Percentiles rank a stretch among this genome's conserved stretches.
phyloP scores from a whole-genome alignment of 1,140 invertebrate genomes.

The Ostrea edulis region DNA sequence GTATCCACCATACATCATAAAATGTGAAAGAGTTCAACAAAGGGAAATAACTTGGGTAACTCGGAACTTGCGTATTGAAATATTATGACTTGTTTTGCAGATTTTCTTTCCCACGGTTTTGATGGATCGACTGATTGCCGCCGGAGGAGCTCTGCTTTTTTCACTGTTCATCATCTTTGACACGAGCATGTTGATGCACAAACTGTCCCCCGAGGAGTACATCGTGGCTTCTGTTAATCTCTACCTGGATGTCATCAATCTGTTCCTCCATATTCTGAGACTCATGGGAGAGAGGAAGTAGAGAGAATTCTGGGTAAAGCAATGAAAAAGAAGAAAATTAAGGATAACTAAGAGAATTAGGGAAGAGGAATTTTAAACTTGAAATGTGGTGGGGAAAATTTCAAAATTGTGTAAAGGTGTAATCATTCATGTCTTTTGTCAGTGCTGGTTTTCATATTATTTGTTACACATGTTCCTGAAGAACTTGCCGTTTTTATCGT shows the following conservation, averaged over 20 bases:
- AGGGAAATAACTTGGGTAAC: too few relatives aligned
- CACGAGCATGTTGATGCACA: slow-evolving; percentile 85
- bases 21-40: too few relatives aligned
- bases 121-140: slow-evolving; percentile 85
- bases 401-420: too few relatives aligned
- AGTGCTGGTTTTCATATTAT: too few relatives aligned
- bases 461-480: too few relatives aligned
- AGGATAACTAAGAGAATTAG: neutral
- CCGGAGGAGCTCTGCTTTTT: slow-evolving; percentile 88
- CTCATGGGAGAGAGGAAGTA: slow-evolving; percentile 69
- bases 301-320: neutral
- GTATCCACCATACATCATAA: too few relatives aligned
- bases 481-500: too few relatives aligned
- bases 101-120: slow-evolving; percentile 85
- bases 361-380: too few relatives aligned
- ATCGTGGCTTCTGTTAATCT: slow-evolving; percentile 90
- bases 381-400: too few relatives aligned
- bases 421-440: too few relatives aligned
- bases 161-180: slow-evolving; percentile 86
- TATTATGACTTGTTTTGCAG: slow-evolving; percentile 80
- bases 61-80: too few relatives aligned
- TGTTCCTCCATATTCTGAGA: slow-evolving; percentile 91
- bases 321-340: neutral
- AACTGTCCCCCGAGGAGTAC: slow-evolving; percentile 88
- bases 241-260: slow-evolving; percentile 92